Conservation (phyloP, 2,113 vertebrate genomes). For the Hippocampus zosterae region DNA sequence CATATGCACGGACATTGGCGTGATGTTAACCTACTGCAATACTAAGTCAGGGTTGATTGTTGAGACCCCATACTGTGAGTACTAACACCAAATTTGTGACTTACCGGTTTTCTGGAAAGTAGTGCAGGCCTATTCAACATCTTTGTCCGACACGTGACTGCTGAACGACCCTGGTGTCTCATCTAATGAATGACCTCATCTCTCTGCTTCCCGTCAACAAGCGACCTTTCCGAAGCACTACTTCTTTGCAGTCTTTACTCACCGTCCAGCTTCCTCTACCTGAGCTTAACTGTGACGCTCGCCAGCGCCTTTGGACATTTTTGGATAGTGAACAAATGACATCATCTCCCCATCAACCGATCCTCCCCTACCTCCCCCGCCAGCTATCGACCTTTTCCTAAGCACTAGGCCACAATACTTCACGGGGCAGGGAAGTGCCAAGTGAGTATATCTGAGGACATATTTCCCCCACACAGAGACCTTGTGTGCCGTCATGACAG, state of each 20-base stretch:
- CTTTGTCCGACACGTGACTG: constrained; percentile 10
- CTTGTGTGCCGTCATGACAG: constrained; percentile 67
- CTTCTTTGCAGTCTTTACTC: constrained; percentile 33
- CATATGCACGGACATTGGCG: background rate
- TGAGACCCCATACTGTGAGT: background rate
- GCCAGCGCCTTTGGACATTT: constrained; percentile 33
- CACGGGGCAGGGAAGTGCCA: constrained; percentile 24
- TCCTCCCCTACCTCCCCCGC: constrained; percentile 7
- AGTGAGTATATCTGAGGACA: constrained; percentile 38
- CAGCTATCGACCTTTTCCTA: constrained; percentile 57
- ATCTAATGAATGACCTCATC: constrained; percentile 56
- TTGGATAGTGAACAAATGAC: constrained; percentile 52
- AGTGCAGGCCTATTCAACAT: background rate
- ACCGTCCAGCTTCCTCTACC: constrained; percentile 1
- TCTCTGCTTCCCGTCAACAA: constrained; percentile 25
- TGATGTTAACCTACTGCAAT: background rate
- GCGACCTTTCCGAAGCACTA: constrained; percentile 57
- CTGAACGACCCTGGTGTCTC: constrained; percentile 5
- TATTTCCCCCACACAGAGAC: constrained; percentile 57
- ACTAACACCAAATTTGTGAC: background rate
- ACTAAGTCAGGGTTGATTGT: background rate
- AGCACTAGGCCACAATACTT: constrained; percentile 52
- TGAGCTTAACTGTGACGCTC: constrained; percentile 42
- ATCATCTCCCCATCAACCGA: constrained; percentile 19
- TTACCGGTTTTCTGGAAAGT: too few relatives aligned